Evolutionary conservation across 2,113 vertebrate species (phyloP), one percentile per base, ranked within the genome.

Genomic region (Platysteira castanea): DNA sequence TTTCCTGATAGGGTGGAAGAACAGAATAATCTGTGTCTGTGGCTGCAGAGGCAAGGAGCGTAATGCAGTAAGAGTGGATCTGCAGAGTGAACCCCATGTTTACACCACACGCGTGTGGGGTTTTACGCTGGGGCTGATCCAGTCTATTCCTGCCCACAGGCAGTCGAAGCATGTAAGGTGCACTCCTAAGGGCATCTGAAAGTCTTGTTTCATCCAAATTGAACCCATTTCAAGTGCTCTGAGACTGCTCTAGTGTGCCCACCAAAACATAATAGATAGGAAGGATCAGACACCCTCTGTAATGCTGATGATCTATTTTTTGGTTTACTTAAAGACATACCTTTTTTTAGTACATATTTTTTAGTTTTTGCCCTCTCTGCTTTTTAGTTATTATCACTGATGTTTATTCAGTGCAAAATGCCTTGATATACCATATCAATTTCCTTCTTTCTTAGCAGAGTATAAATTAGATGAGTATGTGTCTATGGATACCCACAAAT

Each of bases 31-130:
- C 37, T 44, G 9, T 18, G 8, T 6, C 18, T 80, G 53, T 13
- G 49, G n/a, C 50, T 91, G 64, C 71, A 87, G 54, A 70, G 44
- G 21, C 79, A 78, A 70, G 20, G 4, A n/a, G 46, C 39, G 27
- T 37, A 53, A 24, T 65, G 35, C 64, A 75, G 21, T 46, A 23
- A n/a, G 53, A 53, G 59, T 26, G 30, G 42, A 33, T 84, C 60
- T 71, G 42, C 57, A 63, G 69, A 74, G 60, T 13, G 67, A 50
- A 3, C 18, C 31, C 41, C 6, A 0, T 13, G 39, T n/a, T 47
- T 31, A 1, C 28, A 3, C 27, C n/a, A 5, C 11, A 10, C 13
- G 13, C 0, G 0, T 1, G 1, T 5, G 30, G 23, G 8, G 15
- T 68, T 92, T 90, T 28, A 21, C 0, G 0, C 15, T 30, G 37